Conservation (phyloP, 2,888 invertebrate genomes). For the Dasysyrphus tricinctus region DNA sequence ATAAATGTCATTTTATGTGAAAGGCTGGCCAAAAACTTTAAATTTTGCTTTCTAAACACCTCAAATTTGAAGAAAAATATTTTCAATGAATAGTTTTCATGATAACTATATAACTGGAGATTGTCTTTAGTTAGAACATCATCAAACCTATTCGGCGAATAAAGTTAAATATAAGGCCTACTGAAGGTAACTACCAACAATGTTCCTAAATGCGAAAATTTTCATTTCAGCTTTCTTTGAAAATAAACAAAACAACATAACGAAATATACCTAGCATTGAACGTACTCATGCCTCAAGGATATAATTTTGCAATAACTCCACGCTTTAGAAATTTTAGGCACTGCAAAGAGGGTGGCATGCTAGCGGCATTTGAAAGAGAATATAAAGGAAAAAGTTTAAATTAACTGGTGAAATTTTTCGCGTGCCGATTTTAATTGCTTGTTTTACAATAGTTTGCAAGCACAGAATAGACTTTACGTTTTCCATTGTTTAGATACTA, state of each 20-base stretch:
- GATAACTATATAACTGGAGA: too few relatives aligned
- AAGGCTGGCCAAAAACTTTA: too few relatives aligned
- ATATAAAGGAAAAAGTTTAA: slow-evolving; percentile 24
- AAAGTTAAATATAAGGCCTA: background rate
- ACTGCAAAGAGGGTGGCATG: background rate
- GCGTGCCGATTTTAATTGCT: slow-evolving; percentile 46
- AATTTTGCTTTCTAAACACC: too few relatives aligned
- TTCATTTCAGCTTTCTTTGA: slow-evolving; percentile 2
- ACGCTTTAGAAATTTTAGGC: background rate
- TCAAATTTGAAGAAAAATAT: too few relatives aligned
- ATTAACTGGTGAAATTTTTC: slow-evolving; percentile 42
- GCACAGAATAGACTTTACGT: slow-evolving; percentile 5
- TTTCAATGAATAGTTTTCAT: too few relatives aligned
- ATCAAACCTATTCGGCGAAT: background rate
- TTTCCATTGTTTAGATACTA: slow-evolving; percentile 1
- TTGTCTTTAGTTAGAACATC: too few relatives aligned
- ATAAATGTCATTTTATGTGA: too few relatives aligned
- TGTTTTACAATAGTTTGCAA: slow-evolving; percentile 18
- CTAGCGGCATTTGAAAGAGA: slow-evolving; percentile 22
- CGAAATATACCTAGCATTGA: background rate
- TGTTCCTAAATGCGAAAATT: background rate
- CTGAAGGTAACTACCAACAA: background rate
- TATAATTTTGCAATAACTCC: background rate
- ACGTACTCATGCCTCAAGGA: slow-evolving; percentile 4
- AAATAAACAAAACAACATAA: background rate